Percentiles rank a stretch among this genome's conserved stretches.
These are phyloP conservation scores for Cochlearius cochlearius DNA, from an alignment of 2,113 vertebrate species.

Conservation along the genomic window DNA sequence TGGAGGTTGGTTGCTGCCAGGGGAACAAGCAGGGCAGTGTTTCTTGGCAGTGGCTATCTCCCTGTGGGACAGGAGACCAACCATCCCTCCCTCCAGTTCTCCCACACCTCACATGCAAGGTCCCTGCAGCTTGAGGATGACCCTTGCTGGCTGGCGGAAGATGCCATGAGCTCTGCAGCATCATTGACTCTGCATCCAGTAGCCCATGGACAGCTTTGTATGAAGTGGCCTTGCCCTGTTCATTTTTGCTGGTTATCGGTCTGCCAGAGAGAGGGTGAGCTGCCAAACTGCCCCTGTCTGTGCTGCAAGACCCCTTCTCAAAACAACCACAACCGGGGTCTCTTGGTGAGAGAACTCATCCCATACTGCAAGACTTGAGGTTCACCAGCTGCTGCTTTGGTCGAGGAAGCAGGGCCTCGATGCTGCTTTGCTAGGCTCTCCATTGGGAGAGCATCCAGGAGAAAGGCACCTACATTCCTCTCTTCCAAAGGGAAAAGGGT, in stretches of 20 bases:
- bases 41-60: background rate
- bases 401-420: rapidly evolving
- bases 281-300: background rate
- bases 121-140: background rate
- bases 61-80: background rate
- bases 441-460: background rate
- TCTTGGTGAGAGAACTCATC: background rate
- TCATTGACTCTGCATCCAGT: background rate
- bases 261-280: background rate
- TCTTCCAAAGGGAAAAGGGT: background rate
- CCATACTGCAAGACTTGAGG: background rate
- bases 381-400: background rate
- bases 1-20: background rate
- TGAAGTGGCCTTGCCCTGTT: background rate
- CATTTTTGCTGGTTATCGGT: background rate
- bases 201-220: background rate
- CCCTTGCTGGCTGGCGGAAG: background rate
- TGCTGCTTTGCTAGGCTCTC: background rate
- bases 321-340: background rate
- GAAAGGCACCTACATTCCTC: background rate
- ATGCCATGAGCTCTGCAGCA: background rate
- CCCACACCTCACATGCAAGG: background rate
- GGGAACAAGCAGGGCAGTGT: background rate
- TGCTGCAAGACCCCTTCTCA: background rate
- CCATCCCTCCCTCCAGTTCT: background rate